Percentiles rank a stretch among this genome's conserved stretches.
phyloP scores from a whole-genome alignment of 2,888 invertebrate species.

The Metalampra italica region DNA sequence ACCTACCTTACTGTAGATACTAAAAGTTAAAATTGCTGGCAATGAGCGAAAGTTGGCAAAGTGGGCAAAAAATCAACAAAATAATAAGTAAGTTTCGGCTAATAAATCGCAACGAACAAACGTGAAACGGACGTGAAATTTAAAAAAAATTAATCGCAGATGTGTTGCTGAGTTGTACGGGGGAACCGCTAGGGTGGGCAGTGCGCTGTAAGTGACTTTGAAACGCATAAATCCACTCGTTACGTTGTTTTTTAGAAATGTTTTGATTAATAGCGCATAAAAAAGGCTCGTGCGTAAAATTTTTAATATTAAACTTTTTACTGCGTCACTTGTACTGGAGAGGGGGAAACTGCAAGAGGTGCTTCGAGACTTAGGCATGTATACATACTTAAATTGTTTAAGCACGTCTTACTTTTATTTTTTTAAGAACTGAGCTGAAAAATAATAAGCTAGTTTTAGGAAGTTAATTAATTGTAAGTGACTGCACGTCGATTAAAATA shows the following conservation, averaged over 20 bases:
- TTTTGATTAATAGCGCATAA: conserved; percentile 72
- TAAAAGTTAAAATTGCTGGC: too few species aligned
- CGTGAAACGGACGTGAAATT: conserved; percentile 64
- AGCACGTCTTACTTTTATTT: too few species aligned
- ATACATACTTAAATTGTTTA: too few species aligned
- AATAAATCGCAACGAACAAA: conserved; percentile 67
- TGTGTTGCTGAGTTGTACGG: conserved; percentile 68
- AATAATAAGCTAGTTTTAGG: too few species aligned
- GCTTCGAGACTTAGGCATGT: too few species aligned
- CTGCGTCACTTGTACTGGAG: conserved; percentile 9
- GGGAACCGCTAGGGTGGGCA: conserved; percentile 41
- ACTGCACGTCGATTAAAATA: too few species aligned
- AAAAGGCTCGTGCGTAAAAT: conserved; percentile 55
- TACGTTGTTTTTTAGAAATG: conserved; percentile 60
- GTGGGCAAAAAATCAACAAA: too few species aligned
- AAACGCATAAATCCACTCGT: conserved; percentile 72
- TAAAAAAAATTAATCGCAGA: conserved; percentile 72
- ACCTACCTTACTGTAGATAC: too few species aligned
- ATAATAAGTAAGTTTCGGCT: conserved; percentile 71
- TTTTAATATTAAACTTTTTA: conserved; percentile 50
- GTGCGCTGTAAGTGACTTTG: conserved; percentile 57
- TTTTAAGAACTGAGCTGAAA: too few species aligned
- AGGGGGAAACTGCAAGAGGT: neutral
- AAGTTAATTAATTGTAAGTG: too few species aligned
- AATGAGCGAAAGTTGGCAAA: too few species aligned